These are phyloP conservation scores for Acrossocheilus fasciatus DNA, from an alignment of 2,797 vertebrate genomes.

Conservation along the genomic window DNA sequence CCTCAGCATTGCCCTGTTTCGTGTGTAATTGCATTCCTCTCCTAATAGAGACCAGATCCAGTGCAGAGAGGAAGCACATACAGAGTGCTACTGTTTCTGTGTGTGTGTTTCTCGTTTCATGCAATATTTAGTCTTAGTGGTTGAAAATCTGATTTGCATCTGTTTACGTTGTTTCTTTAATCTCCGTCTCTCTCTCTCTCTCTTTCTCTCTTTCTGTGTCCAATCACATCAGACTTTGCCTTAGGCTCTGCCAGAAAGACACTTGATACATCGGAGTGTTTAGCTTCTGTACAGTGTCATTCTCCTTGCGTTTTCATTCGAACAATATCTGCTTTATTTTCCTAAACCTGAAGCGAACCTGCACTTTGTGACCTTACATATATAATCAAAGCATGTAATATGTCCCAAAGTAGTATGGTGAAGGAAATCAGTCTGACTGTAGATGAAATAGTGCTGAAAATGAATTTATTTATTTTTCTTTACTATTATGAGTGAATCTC, in stretches of 20 bases:
- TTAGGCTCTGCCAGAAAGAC: conserved; percentile 51
- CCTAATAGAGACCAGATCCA: conserved; percentile 77
- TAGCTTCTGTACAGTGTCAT: conserved; percentile 69
- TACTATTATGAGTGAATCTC: neutral
- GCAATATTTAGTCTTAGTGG: conserved; percentile 31
- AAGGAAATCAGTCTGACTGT: neutral
- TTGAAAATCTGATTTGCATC: conserved; percentile 37
- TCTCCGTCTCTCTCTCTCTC: conserved; percentile 41
- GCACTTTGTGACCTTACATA: neutral
- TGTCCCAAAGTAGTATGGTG: neutral
- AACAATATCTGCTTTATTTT: conserved; percentile 71
- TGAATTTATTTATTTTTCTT: neutral
- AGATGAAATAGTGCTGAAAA: neutral
- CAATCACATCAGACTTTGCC: conserved; percentile 47
- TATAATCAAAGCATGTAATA: neutral
- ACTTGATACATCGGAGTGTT: conserved; percentile 63
- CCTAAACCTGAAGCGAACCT: neutral
- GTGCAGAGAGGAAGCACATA: conserved; percentile 61
- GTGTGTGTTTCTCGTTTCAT: conserved; percentile 20
- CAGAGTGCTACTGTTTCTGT: conserved; percentile 77
- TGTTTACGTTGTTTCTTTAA: conserved; percentile 34
- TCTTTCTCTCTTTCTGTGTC: conserved; percentile 26
- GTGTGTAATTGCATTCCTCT: conserved; percentile 77
- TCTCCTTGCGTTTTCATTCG: conserved; percentile 52
- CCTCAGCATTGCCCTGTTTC: conserved; percentile 67